Base-by-base conservation (phyloP, 2,113 vertebrate genomes). In the Felis chaus region DNA sequence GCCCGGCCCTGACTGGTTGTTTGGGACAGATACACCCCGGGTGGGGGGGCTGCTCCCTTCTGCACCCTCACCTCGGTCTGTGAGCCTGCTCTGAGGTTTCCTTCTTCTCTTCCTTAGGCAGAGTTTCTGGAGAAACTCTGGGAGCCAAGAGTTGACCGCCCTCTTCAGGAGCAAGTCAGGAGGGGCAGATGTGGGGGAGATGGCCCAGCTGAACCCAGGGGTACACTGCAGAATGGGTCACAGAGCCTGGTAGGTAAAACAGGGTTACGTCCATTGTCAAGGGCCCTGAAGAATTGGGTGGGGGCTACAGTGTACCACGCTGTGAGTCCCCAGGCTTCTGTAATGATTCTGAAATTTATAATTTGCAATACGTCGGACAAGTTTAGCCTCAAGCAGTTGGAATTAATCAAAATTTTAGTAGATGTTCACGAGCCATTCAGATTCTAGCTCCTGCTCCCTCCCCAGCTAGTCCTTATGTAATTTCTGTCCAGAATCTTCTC, bases 331-430 rank as follows among this genome's bases (percentile, higher is more conserved):
- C 61, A 18, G 55, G 16, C 79, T 91, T 76, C 33, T 41, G 19
- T 53, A 19, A 19, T 73, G 73, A 71, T 85, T 85, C 86, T 61
- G 91, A 94, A 78, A 93, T 29, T 76, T 65, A 6, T 3, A n/a
- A 79, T 50, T 93, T 65, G 14, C 41, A 65, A 1, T 39, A 65
- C 93, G 10, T 55, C 36, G 25, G 33, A 81, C 57, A 21, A 76
- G 53, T 25, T 50, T n/a, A 55, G 53, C 83, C 63, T 3, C 2
- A 89, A 94, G 81, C 50, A 48, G 16, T 92, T 79, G 65, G 69
- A 90, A 65, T 88, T 68, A 93, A 81, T 89, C 39, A 90, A 5
- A 11, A 91, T 95, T 86, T 79, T 71, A 85, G 53, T 61, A 33
- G 33, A 50, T 69, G 69, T 81, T 81, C 50, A 69, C 19, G 84